Evolutionary conservation across 1,140 invertebrate species (phyloP).

Genomic region (Zeugodacus cucurbitae): DNA sequence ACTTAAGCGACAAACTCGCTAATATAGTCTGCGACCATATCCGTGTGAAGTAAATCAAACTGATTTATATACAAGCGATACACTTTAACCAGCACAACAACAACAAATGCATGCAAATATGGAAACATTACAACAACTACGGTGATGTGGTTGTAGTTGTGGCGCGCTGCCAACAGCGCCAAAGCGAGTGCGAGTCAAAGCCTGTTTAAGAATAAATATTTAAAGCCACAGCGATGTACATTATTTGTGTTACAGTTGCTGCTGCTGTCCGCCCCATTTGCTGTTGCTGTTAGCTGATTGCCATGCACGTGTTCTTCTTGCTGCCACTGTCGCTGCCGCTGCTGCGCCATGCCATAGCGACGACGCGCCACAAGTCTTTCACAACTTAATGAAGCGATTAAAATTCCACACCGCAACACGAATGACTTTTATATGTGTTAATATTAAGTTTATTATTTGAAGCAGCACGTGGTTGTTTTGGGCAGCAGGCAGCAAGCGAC

Average conservation of each 20-base stretch:
- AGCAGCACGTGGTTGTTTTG: constrained; percentile 47
- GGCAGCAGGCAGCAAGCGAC: background rate
- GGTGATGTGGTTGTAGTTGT: background rate
- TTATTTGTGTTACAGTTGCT: constrained; percentile 27
- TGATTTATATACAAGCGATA: background rate
- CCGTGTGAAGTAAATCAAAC: background rate
- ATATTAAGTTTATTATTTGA: constrained; percentile 49
- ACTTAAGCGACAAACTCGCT: constrained; percentile 21
- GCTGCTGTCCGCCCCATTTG: constrained; percentile 31
- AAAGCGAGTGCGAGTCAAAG: background rate
- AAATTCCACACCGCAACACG: constrained; percentile 44
- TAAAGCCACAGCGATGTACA: background rate
- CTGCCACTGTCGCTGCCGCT: background rate
- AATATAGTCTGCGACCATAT: background rate
- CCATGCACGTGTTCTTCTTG: background rate
- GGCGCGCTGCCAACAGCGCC: background rate
- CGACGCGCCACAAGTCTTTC: constrained; percentile 8
- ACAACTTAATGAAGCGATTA: constrained; percentile 46
- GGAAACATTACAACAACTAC: too few relatives aligned
- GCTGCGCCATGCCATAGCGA: background rate
- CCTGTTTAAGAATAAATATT: constrained; percentile 7
- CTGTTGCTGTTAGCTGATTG: background rate
- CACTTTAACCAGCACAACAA: background rate
- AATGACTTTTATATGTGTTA: constrained; percentile 50
- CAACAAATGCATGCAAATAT: background rate